Evolutionary conservation across 2,113 vertebrate genomes (phyloP).

Genomic region (Uria lomvia): DNA sequence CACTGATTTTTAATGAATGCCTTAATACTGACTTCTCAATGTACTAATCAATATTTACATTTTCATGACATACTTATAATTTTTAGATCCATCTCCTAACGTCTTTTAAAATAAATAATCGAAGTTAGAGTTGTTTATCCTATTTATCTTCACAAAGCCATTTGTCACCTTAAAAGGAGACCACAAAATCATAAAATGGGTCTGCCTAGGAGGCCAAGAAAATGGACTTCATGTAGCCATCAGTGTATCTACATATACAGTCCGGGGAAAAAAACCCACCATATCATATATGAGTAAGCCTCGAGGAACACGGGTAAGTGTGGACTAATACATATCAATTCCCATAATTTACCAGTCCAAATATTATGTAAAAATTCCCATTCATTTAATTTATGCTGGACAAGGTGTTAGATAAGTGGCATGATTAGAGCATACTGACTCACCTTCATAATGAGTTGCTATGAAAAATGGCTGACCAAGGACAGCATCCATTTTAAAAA

Average conservation of each 20-base stretch:
- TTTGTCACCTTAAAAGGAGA: neutral
- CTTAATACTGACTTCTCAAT: neutral
- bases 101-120: neutral
- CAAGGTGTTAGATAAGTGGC: neutral
- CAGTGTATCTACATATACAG: neutral
- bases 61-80: neutral
- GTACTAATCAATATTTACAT: neutral
- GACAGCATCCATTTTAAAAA: neutral
- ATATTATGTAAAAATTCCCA: neutral
- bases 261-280: fast-evolving
- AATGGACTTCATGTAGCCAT: neutral
- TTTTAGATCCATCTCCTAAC: neutral
- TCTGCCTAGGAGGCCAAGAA: neutral
- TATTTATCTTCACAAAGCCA: neutral
- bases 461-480: neutral
- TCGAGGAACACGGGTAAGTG: neutral
- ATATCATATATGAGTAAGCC: neutral
- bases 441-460: neutral
- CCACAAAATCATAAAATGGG: neutral
- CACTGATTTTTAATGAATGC: neutral
- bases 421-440: neutral
- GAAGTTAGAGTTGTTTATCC: neutral
- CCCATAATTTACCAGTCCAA: neutral
- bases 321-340: neutral
- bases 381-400: neutral